These are phyloP conservation scores for Ictalurus punctatus DNA, from an alignment of 2,113 vertebrate genomes.

Conservation along the genomic window DNA sequence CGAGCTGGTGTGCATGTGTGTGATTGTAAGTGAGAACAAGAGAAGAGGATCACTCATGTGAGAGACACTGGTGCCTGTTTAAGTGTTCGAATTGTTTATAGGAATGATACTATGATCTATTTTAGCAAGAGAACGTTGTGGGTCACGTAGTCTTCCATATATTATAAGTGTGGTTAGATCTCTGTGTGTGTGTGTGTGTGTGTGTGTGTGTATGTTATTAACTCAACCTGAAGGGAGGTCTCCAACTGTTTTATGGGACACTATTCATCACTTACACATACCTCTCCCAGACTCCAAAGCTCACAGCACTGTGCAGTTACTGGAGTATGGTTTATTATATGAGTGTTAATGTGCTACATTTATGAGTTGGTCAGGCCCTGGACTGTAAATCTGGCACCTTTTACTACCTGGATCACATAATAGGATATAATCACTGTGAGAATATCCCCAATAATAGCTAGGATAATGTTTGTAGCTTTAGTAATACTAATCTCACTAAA, in stretches of 20 bases:
- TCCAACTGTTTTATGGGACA: constrained; percentile 46
- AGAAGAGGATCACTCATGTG: neutral
- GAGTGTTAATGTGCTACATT: constrained; percentile 57
- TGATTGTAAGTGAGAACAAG: constrained; percentile 11
- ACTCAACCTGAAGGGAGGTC: constrained; percentile 45
- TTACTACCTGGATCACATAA: constrained; percentile 52
- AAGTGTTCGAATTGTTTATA: constrained; percentile 40
- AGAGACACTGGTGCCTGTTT: neutral
- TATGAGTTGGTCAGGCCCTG: constrained; percentile 53
- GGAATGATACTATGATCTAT: constrained; percentile 20
- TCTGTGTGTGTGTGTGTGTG: neutral
- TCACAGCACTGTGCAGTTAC: constrained; percentile 39
- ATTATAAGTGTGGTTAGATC: neutral
- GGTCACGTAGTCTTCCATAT: constrained; percentile 2
- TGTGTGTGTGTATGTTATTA: constrained; percentile 38
- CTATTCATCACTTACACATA: constrained; percentile 46
- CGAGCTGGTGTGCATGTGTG: constrained; percentile 21
- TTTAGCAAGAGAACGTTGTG: neutral
- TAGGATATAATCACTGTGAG: constrained; percentile 45
- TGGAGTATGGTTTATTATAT: constrained; percentile 53
- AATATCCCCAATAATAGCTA: constrained; percentile 45
- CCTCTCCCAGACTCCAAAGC: constrained; percentile 40
- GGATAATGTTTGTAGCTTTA: constrained; percentile 49
- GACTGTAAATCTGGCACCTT: constrained; percentile 56
- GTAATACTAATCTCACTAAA: constrained; percentile 45